phyloP scores from a whole-genome alignment of 2,797 vertebrate species.

The Bovichtus diacanthus region DNA sequence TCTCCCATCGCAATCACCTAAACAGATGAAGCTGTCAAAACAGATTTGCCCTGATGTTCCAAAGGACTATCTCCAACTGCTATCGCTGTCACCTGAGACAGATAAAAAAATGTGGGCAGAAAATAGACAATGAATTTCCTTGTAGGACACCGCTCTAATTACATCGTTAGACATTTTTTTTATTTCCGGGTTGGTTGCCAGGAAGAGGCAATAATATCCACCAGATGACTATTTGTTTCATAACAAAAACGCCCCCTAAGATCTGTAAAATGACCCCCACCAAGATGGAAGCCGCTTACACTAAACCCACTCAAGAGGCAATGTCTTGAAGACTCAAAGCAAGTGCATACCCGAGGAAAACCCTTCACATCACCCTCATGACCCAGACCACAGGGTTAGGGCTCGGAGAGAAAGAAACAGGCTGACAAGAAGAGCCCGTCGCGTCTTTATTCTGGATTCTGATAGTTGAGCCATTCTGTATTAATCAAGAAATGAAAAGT shows the following conservation, averaged over 20 bases:
- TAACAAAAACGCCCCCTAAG: constrained; percentile 37
- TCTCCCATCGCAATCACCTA: constrained; percentile 67
- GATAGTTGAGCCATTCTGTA: constrained; percentile 9
- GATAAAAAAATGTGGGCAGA: constrained; percentile 43
- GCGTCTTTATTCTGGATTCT: neutral
- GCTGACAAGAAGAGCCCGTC: neutral
- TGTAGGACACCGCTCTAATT: constrained; percentile 22
- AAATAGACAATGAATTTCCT: constrained; percentile 49
- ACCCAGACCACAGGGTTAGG: constrained; percentile 17
- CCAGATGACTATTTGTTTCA: constrained; percentile 43
- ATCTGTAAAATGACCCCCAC: constrained; percentile 63
- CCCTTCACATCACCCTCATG: constrained; percentile 36
- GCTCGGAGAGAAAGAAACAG: neutral
- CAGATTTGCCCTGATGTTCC: constrained; percentile 69
- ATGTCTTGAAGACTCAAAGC: constrained; percentile 44
- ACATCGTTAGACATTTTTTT: neutral
- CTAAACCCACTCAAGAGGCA: constrained; percentile 49
- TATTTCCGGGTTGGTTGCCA: neutral
- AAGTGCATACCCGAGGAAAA: constrained; percentile 43
- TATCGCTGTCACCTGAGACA: constrained; percentile 65
- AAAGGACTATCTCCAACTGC: constrained; percentile 55
- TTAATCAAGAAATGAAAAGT: neutral
- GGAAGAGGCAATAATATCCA: constrained; percentile 39
- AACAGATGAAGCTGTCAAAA: constrained; percentile 81
- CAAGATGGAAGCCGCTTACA: constrained; percentile 34